Base-by-base conservation (phyloP, 1,140 invertebrate genomes). In the Geopemphigus sp. region DNA sequence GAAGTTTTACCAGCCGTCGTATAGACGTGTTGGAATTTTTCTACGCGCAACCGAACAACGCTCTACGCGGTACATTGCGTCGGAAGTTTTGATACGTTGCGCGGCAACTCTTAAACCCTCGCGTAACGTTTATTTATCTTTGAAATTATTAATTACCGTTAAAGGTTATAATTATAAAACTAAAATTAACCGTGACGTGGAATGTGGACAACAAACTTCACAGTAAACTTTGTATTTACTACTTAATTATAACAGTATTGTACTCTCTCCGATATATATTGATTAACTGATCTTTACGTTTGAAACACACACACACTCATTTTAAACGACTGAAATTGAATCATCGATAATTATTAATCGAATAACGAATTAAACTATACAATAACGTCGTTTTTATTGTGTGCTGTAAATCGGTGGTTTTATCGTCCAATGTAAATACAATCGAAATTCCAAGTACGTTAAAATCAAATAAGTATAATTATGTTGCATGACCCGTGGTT, bases 61-160 rank as follows among this genome's bases (percentile, higher is more conserved):
- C 5, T 10, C 24, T 19, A n/a, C 32, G 17, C 17, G 12, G 0
- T 19, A 12, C 11, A 39, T 32, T 64, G 39, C 45, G n/a, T 22
- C 22, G 39, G 39, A 12, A 45, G 45, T 50, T 45, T 66, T 50
- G 26, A 45, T 12, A 12, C 17, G 14, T 45, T 66, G n/a, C n/a
- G n/a, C 10, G 32, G 24, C 8, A 61, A 61, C 26, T 61, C 59
- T 15, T 8, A 61, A 29, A 17, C 26, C 6, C 26, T 24, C n/a
- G 39, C 4, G n/a, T 22, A 15, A 15, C 64, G 14, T 26, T 12
- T 53, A 64, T 70, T 72, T 72, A n/a, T 54, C 68, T 72, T 72
- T 29, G 47, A 72, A 24, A 72, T 72, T 63, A 63, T 29, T 10
- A 14, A 32, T 63, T 5, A 10, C 32, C 6, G 14, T 50, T 8